Evolutionary conservation across 2,888 invertebrate species (phyloP).

Genomic region (Disparrhopalites patrizii): DNA sequence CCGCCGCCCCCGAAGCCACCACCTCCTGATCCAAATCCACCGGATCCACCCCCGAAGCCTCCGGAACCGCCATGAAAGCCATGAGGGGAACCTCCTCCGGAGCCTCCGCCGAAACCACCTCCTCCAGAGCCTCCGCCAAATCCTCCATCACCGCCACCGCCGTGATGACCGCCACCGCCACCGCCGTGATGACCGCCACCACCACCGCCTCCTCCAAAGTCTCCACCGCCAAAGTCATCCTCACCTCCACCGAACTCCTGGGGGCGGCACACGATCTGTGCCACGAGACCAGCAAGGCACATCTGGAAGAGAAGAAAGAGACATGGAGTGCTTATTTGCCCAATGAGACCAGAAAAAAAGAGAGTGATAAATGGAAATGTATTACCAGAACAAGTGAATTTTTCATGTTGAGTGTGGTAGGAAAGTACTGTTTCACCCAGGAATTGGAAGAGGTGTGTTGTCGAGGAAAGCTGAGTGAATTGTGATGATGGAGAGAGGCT

Average conservation of each 20-base stretch:
- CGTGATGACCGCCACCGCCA: slow-evolving; percentile 16
- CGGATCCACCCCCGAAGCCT: neutral
- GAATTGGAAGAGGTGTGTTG: neutral
- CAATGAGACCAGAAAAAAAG: neutral
- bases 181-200: slow-evolving; percentile 5
- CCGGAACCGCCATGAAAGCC: slow-evolving; percentile 17
- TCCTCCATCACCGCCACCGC: slow-evolving; percentile 22
- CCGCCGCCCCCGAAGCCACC: slow-evolving; percentile 15
- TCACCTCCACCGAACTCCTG: slow-evolving; percentile 37
- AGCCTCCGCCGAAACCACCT: slow-evolving; percentile 17
- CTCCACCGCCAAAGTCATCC: slow-evolving; percentile 29
- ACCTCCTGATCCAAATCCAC: slow-evolving; percentile 16
- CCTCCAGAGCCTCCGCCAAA: slow-evolving; percentile 13
- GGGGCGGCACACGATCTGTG: slow-evolving; percentile 35
- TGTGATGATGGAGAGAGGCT: slow-evolving; percentile 7
- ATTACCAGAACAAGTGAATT: slow-evolving; percentile 19
- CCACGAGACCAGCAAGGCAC: slow-evolving; percentile 35
- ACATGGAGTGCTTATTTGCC: neutral
- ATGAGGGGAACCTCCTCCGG: slow-evolving; percentile 17
- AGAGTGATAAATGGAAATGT: neutral
- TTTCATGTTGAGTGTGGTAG: slow-evolving; percentile 10
- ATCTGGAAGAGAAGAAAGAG: slow-evolving; percentile 19
- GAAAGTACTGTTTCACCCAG: neutral
- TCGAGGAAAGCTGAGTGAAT: neutral
- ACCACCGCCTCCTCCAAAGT: slow-evolving; percentile 8